phyloP scores from a whole-genome alignment of 2,113 vertebrate species.

The Tympanuchus pallidicinctus region DNA sequence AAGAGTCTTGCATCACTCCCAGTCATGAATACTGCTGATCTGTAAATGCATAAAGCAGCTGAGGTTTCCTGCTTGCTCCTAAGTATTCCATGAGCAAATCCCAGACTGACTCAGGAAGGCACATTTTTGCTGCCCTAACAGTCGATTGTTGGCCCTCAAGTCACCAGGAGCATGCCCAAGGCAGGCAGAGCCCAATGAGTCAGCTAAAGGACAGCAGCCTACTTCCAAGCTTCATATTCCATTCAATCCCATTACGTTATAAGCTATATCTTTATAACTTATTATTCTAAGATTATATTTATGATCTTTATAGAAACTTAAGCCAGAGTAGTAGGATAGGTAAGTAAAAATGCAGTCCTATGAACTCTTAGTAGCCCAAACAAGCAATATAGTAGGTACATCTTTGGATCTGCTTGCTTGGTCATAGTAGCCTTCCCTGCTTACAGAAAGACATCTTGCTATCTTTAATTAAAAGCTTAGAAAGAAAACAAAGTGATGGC shows the following conservation, averaged over 20 bases:
- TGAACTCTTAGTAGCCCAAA: background rate
- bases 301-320: background rate
- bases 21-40: background rate
- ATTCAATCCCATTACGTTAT: background rate
- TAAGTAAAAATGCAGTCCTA: background rate
- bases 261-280: background rate
- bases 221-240: background rate
- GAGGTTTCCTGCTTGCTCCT: background rate
- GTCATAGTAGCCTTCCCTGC: background rate
- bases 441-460: background rate
- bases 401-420: background rate
- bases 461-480: background rate
- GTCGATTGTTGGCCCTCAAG: background rate
- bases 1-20: background rate
- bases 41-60: background rate
- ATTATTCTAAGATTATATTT: no score
- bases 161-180: background rate
- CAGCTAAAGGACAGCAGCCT: background rate
- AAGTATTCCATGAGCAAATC: background rate
- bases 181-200: background rate
- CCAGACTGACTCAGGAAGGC: background rate
- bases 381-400: background rate
- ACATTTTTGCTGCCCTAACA: background rate
- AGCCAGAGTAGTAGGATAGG: background rate
- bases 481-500: background rate